A percentile compares a stretch with the other conserved stretches of the same genome.
phyloP scores from a whole-genome alignment of 2,888 invertebrate genomes.

The Parnassius glacialis region DNA sequence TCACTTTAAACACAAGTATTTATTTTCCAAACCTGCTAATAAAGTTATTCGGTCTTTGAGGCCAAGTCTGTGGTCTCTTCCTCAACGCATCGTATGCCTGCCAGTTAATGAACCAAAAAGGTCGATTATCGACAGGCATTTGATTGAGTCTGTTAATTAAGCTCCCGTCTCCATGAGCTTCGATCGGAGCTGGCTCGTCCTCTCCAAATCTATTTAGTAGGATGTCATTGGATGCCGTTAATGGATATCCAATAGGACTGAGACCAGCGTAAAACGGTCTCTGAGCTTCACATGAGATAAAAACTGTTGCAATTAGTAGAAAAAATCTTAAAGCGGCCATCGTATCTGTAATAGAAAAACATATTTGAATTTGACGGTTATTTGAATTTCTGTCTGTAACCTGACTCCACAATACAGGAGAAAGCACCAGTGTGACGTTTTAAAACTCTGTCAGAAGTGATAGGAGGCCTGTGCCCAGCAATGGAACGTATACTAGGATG shows the following conservation, averaged over 20 bases:
- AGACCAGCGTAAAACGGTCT: constrained; percentile 84
- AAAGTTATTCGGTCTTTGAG: constrained; percentile 49
- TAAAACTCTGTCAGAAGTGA: no score
- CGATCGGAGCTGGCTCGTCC: constrained; percentile 72
- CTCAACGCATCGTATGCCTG: constrained; percentile 81
- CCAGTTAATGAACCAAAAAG: constrained; percentile 86
- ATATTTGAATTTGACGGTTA: background rate
- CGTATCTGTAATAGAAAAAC: background rate
- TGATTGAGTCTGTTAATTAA: constrained; percentile 79
- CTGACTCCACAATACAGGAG: no score
- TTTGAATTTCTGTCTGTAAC: no score
- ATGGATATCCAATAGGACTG: constrained; percentile 82
- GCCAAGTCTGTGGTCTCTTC: constrained; percentile 53
- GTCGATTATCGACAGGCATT: constrained; percentile 82
- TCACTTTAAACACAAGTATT: background rate
- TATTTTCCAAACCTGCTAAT: constrained; percentile 21
- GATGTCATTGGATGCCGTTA: constrained; percentile 53
- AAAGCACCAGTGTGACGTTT: no score
- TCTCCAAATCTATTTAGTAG: constrained; percentile 78
- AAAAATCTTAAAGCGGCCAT: constrained; percentile 8
- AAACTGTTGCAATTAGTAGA: constrained; percentile 20
- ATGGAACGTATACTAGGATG: no score
- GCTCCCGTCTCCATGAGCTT: constrained; percentile 80
- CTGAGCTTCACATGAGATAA: constrained; percentile 60
- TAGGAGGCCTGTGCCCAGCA: no score